phyloP scores from a whole-genome alignment of 2,113 vertebrate species.

The Tiliqua scincoides region DNA sequence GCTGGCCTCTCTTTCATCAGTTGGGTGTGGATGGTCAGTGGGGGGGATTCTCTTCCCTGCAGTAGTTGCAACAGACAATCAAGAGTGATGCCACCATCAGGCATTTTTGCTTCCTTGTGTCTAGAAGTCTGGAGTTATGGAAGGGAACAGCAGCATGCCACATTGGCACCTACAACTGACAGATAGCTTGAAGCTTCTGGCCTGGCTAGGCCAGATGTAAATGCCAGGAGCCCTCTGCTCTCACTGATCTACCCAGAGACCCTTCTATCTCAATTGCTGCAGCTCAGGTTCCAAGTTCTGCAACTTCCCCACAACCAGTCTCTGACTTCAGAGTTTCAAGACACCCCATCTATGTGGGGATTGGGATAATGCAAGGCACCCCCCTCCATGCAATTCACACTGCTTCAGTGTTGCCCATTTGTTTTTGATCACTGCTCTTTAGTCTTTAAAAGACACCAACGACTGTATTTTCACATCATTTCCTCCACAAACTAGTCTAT shows the following conservation, averaged over 20 bases:
- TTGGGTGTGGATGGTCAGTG: no score
- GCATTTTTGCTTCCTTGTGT: neutral
- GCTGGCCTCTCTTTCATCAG: neutral
- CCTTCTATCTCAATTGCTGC: neutral
- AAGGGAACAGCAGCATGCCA: neutral
- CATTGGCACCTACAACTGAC: neutral
- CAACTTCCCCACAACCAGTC: neutral
- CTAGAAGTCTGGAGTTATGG: neutral
- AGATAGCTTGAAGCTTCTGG: neutral
- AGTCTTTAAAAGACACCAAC: neutral
- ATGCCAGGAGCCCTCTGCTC: no score
- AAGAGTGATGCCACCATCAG: no score
- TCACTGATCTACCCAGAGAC: no score
- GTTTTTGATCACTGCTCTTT: neutral
- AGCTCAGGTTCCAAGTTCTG: neutral
- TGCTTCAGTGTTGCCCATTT: neutral
- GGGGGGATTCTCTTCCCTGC: no score
- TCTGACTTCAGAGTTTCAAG: neutral
- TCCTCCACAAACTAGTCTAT: neutral
- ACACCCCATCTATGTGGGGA: neutral
- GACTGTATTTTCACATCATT: neutral
- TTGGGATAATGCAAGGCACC: neutral
- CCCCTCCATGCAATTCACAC: no score
- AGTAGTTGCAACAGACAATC: no score
- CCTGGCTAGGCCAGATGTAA: neutral